Conservation (phyloP, 2,888 invertebrate species). For the Calameuta idolon region DNA sequence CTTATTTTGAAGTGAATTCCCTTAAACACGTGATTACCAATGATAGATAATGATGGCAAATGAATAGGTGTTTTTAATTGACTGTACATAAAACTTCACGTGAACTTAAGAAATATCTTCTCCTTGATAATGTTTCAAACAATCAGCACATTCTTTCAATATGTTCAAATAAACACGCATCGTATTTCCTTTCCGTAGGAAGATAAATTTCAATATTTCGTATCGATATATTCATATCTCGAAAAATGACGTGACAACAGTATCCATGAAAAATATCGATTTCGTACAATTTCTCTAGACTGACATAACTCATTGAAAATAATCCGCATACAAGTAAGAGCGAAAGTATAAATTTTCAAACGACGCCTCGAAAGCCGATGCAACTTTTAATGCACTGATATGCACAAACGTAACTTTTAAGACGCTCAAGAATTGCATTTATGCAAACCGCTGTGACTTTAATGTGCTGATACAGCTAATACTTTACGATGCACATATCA, state of each 20-base stretch:
- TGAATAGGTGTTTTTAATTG: too few species aligned
- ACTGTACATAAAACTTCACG: too few species aligned
- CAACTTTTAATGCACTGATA: not conserved
- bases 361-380: not conserved
- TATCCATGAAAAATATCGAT: not conserved
- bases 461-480: not conserved
- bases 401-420: not conserved
- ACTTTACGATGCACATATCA: not conserved
- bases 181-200: not conserved
- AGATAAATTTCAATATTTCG: not conserved
- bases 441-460: not conserved
- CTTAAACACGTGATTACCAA: too few species aligned
- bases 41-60: too few species aligned
- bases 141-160: too few species aligned
- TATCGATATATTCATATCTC: not conserved
- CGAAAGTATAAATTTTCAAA: not conserved
- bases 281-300: not conserved
- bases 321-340: not conserved
- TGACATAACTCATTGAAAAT: not conserved
- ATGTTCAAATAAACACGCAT: not conserved
- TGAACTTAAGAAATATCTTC: too few species aligned
- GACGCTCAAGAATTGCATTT: not conserved
- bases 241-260: not conserved
- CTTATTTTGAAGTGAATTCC: too few species aligned
- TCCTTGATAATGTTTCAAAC: too few species aligned